Percentiles rank a stretch among this genome's conserved stretches.
These are phyloP conservation scores for Eulimnadia texana DNA, from an alignment of 1,140 invertebrate genomes.

Conservation along the genomic window DNA sequence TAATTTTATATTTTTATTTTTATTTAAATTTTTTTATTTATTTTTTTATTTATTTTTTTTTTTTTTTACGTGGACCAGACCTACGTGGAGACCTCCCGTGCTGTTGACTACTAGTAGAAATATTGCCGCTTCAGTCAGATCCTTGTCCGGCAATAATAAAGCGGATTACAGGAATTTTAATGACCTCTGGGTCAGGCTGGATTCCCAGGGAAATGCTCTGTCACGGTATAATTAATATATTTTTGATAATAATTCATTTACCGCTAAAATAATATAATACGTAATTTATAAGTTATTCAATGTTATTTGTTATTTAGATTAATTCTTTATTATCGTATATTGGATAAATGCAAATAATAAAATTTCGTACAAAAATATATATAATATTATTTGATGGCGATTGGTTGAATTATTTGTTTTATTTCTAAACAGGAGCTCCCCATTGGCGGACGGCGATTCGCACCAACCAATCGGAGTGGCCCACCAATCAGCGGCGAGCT, in stretches of 20 bases:
- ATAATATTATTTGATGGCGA: no score
- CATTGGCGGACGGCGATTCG: no score
- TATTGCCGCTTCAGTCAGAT: constrained; percentile 12
- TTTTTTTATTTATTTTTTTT: neutral
- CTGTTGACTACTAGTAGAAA: constrained; percentile 15
- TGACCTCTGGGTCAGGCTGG: constrained; percentile 27
- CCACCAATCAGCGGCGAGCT: no score
- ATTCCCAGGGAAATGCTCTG: constrained; percentile 15
- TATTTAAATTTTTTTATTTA: neutral
- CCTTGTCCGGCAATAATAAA: constrained; percentile 12
- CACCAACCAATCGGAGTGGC: no score
- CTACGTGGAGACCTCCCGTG: constrained; percentile 10
- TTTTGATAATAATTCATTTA: neutral
- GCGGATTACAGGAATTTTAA: constrained; percentile 24
- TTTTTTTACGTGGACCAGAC: constrained; percentile 1
- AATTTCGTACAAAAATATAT: no score
- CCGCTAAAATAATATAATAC: no score
- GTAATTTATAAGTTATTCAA: no score
- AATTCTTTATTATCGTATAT: no score
- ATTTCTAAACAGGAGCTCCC: no score
- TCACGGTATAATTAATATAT: constrained; percentile 4
- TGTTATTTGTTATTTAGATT: neutral
- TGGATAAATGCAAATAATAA: no score
- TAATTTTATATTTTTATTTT: no score
- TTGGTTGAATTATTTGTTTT: no score